Conservation (phyloP, 2,888 invertebrate genomes). For the Thalpophila matura region DNA sequence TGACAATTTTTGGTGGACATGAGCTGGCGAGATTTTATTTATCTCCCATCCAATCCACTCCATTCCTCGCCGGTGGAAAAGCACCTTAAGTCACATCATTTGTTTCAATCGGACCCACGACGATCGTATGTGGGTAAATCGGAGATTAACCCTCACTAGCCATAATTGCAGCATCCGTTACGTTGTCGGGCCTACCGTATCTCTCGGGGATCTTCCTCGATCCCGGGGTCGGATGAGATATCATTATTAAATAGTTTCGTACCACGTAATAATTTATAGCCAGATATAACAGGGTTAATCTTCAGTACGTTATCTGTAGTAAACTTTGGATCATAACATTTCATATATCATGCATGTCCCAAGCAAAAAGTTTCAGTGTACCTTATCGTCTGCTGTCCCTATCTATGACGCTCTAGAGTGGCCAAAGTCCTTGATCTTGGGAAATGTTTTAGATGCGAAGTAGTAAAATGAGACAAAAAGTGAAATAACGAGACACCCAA, state of each 20-base stretch:
- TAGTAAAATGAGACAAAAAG: constrained; percentile 32
- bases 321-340: constrained; percentile 11
- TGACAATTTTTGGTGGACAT: too few species aligned
- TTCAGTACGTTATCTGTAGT: constrained; percentile 3
- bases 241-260: constrained; percentile 9
- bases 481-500: constrained; percentile 41
- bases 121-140: constrained; percentile 37
- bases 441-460: constrained; percentile 26
- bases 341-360: constrained; percentile 3
- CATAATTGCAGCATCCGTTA: constrained; percentile 59
- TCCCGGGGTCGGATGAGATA: neutral
- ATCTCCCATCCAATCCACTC: too few species aligned
- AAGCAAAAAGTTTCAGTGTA: neutral
- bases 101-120: constrained; percentile 44
- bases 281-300: constrained; percentile 6
- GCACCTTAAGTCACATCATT: constrained; percentile 42
- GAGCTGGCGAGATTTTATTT: too few species aligned
- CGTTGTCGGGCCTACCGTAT: constrained; percentile 15
- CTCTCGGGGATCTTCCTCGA: constrained; percentile 1
- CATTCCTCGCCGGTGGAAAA: too few species aligned
- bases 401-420: constrained; percentile 11
- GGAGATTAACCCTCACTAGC: constrained; percentile 28
- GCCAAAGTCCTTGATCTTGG: constrained; percentile 21
- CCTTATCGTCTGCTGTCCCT: constrained; percentile 6
- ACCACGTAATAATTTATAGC: constrained; percentile 1